A percentile compares a stretch with the other conserved stretches of the same genome.
These are phyloP conservation scores for Pristionchus exspectatus DNA, from an alignment of 2,888 invertebrate genomes.

Conservation along the genomic window DNA sequence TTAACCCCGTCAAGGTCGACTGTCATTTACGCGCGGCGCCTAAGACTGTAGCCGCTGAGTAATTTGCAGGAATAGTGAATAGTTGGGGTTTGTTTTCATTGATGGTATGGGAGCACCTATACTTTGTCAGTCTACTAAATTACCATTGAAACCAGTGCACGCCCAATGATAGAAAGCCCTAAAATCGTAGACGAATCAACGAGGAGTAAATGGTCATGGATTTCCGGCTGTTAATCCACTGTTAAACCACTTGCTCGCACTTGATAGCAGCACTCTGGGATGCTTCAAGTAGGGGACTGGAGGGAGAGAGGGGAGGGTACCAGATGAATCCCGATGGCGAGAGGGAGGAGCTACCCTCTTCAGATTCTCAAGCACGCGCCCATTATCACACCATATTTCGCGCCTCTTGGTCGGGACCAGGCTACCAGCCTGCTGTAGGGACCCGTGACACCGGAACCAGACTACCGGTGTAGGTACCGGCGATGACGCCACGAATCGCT, in stretches of 20 bases:
- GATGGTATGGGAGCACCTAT: too few species aligned
- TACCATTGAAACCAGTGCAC: too few species aligned
- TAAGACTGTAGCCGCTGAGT: slow-evolving; percentile 1
- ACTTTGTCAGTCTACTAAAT: too few species aligned
- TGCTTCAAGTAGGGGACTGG: not conserved
- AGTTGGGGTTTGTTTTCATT: not conserved
- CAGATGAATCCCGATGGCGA: not conserved
- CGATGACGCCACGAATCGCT: not conserved
- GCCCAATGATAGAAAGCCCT: too few species aligned
- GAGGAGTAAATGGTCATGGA: too few species aligned
- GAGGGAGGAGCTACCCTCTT: not conserved
- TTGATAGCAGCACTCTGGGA: slow-evolving; percentile 13
- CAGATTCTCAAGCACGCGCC: slow-evolving; percentile 32
- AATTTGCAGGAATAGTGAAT: not conserved
- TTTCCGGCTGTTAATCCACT: not conserved
- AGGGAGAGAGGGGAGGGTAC: not conserved
- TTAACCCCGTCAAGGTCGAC: not conserved
- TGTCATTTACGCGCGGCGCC: not conserved
- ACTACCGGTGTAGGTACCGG: not conserved
- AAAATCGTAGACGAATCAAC: too few species aligned
- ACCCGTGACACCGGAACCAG: not conserved
- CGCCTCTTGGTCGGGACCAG: not conserved
- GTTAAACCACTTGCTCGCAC: not conserved
- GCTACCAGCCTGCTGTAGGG: not conserved
- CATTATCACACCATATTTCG: slow-evolving; percentile 44